phyloP scores from a whole-genome alignment of 1,140 invertebrate genomes.

The Zaprionus taronus region DNA sequence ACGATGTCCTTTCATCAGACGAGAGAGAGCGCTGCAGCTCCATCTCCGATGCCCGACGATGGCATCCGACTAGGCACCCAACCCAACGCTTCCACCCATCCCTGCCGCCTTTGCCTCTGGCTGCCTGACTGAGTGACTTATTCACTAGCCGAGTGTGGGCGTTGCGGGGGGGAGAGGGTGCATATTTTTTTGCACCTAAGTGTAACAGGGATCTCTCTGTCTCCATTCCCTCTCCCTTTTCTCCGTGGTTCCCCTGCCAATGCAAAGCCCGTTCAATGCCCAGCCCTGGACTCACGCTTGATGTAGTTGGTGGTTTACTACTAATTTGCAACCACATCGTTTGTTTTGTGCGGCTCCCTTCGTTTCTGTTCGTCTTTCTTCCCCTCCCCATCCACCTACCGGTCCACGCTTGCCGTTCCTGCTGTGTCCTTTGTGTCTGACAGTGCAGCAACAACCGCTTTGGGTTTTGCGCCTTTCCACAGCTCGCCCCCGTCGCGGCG shows the following conservation, averaged over 20 bases:
- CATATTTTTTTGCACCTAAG: slow-evolving; percentile 61
- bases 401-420: background rate
- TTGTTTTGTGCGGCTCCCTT: slow-evolving; percentile 71
- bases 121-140: slow-evolving; percentile 69
- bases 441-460: slow-evolving; percentile 50
- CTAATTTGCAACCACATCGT: slow-evolving; percentile 82
- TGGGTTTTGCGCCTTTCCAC: slow-evolving; percentile 40
- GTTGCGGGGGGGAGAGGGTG: slow-evolving; percentile 24
- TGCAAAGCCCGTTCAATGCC: slow-evolving; percentile 26
- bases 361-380: background rate
- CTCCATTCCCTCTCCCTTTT: background rate
- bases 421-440: slow-evolving; percentile 71
- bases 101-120: slow-evolving; percentile 16
- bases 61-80: slow-evolving; percentile 6
- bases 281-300: slow-evolving; percentile 65
- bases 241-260: background rate
- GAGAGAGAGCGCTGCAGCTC: slow-evolving; percentile 13
- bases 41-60: slow-evolving; percentile 23
- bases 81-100: background rate
- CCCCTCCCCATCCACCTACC: too few species aligned
- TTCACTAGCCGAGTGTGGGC: slow-evolving; percentile 25
- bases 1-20: slow-evolving; percentile 58
- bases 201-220: slow-evolving; percentile 17
- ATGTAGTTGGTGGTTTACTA: slow-evolving; percentile 82
- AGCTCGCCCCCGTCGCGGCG: slow-evolving; percentile 19